phyloP scores from a whole-genome alignment of 2,888 invertebrate genomes.

The Andrena trimmerana region DNA sequence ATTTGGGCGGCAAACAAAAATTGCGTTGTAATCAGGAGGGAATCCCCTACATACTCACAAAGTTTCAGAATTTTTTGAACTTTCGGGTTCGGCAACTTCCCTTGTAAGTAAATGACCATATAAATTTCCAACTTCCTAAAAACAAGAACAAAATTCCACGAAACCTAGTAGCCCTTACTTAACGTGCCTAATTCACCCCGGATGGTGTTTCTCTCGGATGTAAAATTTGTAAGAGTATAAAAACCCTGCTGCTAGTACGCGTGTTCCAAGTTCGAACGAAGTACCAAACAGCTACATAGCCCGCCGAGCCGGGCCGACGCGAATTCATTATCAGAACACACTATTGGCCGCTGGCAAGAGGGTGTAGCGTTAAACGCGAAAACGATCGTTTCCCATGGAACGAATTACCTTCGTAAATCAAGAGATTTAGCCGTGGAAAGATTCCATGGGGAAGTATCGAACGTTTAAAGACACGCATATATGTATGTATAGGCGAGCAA shows the following conservation, averaged over 20 bases:
- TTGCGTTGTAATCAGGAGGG: too few relatives aligned
- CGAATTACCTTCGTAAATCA: constrained; percentile 53
- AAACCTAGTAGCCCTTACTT: not conserved
- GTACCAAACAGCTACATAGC: too few relatives aligned
- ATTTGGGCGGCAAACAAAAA: too few relatives aligned
- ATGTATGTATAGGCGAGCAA: constrained; percentile 14
- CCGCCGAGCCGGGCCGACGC: not conserved
- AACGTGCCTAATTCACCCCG: not conserved
- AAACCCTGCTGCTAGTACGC: not conserved
- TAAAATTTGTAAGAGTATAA: not conserved
- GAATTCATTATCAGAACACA: constrained; percentile 32
- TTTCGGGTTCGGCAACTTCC: too few relatives aligned
- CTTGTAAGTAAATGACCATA: not conserved
- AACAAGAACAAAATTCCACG: not conserved
- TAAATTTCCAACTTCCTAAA: constrained; percentile 10
- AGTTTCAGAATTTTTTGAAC: too few relatives aligned
- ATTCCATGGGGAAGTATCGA: constrained; percentile 33
- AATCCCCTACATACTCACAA: too few relatives aligned
- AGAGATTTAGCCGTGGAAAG: constrained; percentile 40
- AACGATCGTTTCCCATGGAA: constrained; percentile 32
- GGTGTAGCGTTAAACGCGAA: constrained; percentile 29
- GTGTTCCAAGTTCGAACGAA: not conserved
- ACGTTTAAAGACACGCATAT: constrained; percentile 9
- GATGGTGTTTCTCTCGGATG: not conserved
- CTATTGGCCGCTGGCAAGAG: not conserved